phyloP scores from a whole-genome alignment of 1,140 invertebrate species.

The Archivesica marissinica region DNA sequence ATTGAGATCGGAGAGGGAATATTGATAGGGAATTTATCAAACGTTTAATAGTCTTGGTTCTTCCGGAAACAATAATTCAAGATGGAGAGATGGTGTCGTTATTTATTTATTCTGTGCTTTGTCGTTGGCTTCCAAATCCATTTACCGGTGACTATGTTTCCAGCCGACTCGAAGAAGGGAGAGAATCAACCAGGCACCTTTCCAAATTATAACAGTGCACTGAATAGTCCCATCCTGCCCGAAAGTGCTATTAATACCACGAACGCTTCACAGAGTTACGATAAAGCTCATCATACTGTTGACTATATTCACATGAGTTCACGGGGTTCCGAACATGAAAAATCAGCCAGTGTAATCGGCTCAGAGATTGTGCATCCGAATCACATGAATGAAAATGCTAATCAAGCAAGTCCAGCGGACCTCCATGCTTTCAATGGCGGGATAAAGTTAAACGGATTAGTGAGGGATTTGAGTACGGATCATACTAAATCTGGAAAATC shows the following conservation, averaged over 20 bases:
- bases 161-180: background rate
- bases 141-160: constrained; percentile 51
- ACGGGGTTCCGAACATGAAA: background rate
- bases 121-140: constrained; percentile 46
- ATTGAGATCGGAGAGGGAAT: no score
- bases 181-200: background rate
- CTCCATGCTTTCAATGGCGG: constrained; percentile 29
- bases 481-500: constrained; percentile 37
- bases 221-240: background rate
- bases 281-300: background rate
- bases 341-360: background rate
- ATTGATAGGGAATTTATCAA: no score
- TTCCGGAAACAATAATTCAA: no score
- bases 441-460: constrained; percentile 43
- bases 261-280: background rate
- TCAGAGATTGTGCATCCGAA: background rate
- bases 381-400: constrained; percentile 26
- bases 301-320: constrained; percentile 1
- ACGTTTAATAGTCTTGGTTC: no score
- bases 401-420: constrained; percentile 40
- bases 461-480: constrained; percentile 34
- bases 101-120: constrained; percentile 44
- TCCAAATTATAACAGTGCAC: background rate
- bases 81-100: constrained; percentile 21
- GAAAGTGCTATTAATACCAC: background rate